These are phyloP conservation scores for Myzus persicae DNA, from an alignment of 1,140 invertebrate genomes.

Conservation along the genomic window DNA sequence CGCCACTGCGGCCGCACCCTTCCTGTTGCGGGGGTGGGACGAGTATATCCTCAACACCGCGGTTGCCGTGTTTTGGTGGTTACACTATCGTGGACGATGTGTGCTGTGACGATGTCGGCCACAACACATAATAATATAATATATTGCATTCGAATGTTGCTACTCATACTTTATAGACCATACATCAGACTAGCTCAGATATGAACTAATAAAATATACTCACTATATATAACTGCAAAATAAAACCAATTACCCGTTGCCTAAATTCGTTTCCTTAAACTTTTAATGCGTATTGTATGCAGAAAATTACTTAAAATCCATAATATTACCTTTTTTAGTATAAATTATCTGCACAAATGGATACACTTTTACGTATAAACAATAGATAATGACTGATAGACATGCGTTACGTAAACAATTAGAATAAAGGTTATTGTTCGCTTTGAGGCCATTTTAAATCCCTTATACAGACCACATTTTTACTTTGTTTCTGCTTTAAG, in stretches of 20 bases:
- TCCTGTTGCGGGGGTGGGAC: neutral
- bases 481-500: no score
- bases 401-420: neutral
- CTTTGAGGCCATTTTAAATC: no score
- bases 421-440: no score
- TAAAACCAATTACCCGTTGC: neutral
- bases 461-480: no score
- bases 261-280: neutral
- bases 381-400: no score
- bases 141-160: neutral
- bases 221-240: neutral
- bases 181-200: neutral
- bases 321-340: neutral
- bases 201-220: neutral
- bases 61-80: constrained; percentile 25
- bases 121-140: neutral
- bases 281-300: neutral
- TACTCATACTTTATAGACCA: neutral
- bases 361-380: no score
- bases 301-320: neutral
- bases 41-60: neutral
- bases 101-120: neutral
- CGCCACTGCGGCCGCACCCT: constrained; percentile 27
- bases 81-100: neutral
- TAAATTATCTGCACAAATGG: neutral